phyloP scores from a whole-genome alignment of 2,113 vertebrate genomes.

The Phainopepla nitens region DNA sequence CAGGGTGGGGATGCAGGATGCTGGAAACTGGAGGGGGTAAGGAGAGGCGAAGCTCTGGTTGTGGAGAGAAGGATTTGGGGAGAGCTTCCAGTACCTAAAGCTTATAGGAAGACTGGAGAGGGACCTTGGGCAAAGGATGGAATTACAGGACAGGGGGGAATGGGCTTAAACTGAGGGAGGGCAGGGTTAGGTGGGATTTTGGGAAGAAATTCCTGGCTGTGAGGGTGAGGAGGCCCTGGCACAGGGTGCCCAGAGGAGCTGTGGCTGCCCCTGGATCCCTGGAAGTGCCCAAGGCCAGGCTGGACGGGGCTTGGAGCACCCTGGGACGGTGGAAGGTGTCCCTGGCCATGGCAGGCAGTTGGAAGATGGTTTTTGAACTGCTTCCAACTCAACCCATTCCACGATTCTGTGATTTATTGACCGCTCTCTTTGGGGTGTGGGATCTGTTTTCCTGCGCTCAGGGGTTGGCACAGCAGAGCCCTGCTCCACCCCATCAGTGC shows the following conservation, averaged over 20 bases:
- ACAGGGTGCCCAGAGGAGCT: background rate
- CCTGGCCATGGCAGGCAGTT: background rate
- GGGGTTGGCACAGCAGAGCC: background rate
- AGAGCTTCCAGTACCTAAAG: background rate
- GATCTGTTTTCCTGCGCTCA: background rate
- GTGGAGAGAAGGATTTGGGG: background rate
- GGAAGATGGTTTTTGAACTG: background rate
- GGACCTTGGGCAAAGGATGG: background rate
- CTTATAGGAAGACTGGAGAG: background rate
- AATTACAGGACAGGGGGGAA: background rate
- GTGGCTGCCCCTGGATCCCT: background rate
- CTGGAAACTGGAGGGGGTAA: background rate
- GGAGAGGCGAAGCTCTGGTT: background rate
- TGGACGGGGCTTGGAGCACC: fast-evolving
- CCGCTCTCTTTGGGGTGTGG: fast-evolving
- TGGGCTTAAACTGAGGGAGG: background rate
- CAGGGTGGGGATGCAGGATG: background rate
- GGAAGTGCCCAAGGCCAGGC: background rate
- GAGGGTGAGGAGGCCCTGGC: fast-evolving
- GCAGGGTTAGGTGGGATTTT: background rate
- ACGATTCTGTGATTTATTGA: background rate
- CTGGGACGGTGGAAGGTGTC: fast-evolving
- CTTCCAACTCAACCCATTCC: background rate
- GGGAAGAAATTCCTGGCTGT: fast-evolving
- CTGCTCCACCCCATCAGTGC: background rate